Conservation (phyloP, 2,113 vertebrate species). For the Cyprinus carpio region DNA sequence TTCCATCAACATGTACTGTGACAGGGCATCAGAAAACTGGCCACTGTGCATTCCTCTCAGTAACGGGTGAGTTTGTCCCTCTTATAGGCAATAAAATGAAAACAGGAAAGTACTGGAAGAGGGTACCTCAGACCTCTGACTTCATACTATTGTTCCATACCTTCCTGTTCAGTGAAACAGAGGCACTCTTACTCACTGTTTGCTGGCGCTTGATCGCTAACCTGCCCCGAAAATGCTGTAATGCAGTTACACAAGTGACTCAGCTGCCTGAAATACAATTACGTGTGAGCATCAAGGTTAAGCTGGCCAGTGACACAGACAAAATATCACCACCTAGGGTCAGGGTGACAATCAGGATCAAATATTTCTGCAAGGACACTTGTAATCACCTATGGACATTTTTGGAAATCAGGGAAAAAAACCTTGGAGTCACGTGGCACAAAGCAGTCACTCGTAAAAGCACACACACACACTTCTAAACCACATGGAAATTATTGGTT, state of each 20-base stretch:
- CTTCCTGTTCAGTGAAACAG: constrained; percentile 51
- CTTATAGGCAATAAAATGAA: constrained; percentile 34
- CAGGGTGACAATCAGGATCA: background rate
- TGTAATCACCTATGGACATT: background rate
- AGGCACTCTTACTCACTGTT: constrained; percentile 15
- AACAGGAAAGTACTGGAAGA: constrained; percentile 57
- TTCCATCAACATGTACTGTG: background rate
- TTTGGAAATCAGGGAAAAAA: background rate
- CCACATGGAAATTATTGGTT: constrained; percentile 2
- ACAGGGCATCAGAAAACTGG: background rate
- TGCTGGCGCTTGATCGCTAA: background rate
- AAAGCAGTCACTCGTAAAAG: background rate
- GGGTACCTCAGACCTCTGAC: constrained; percentile 47
- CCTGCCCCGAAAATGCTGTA: background rate
- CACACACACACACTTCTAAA: background rate
- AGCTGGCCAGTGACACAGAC: background rate
- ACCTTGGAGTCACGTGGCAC: background rate
- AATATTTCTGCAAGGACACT: background rate
- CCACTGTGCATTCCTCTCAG: background rate
- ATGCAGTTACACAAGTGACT: constrained; percentile 24
- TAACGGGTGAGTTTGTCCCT: background rate
- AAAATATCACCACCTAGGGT: background rate
- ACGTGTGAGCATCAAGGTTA: constrained; percentile 12
- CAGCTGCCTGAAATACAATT: background rate
- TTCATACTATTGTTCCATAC: constrained; percentile 59